Evolutionary conservation across 2,888 invertebrate species (phyloP).

Genomic region (Callyntrura guangdongensis): DNA sequence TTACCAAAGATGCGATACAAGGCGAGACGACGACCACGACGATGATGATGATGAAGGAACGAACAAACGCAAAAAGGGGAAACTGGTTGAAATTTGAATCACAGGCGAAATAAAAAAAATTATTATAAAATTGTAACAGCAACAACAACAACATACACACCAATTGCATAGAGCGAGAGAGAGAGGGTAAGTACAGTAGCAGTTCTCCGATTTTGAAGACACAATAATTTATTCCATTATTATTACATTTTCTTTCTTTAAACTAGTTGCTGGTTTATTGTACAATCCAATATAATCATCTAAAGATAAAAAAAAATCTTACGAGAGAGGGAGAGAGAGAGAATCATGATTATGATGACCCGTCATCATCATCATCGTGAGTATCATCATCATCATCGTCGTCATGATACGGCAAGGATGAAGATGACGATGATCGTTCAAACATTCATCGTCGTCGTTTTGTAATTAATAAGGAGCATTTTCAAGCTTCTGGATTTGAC

Average conservation of each 20-base stretch:
- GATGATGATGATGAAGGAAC: background rate
- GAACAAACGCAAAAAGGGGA: background rate
- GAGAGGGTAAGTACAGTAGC: constrained; percentile 72
- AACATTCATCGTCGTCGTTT: constrained; percentile 68
- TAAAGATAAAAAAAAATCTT: constrained; percentile 52
- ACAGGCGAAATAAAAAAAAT: too few relatives aligned
- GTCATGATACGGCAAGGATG: too few relatives aligned
- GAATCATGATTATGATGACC: constrained; percentile 67
- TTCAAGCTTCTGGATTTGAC: constrained; percentile 81
- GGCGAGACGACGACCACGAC: background rate
- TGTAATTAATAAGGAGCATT: constrained; percentile 81
- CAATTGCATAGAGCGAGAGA: background rate
- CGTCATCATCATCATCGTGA: constrained; percentile 76
- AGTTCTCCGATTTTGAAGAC: constrained; percentile 45
- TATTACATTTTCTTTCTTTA: constrained; percentile 75
- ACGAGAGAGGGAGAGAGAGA: constrained; percentile 54
- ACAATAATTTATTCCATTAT: constrained; percentile 80
- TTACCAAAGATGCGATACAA: too few relatives aligned
- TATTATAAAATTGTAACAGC: background rate
- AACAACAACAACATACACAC: constrained; percentile 3
- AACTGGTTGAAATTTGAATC: constrained; percentile 47
- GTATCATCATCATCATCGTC: constrained; percentile 72
- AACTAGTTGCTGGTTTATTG: constrained; percentile 64
- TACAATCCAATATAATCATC: constrained; percentile 79
- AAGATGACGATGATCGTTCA: constrained; percentile 1